phyloP scores from a whole-genome alignment of 2,797 vertebrate genomes.

The Pangasius macronema region DNA sequence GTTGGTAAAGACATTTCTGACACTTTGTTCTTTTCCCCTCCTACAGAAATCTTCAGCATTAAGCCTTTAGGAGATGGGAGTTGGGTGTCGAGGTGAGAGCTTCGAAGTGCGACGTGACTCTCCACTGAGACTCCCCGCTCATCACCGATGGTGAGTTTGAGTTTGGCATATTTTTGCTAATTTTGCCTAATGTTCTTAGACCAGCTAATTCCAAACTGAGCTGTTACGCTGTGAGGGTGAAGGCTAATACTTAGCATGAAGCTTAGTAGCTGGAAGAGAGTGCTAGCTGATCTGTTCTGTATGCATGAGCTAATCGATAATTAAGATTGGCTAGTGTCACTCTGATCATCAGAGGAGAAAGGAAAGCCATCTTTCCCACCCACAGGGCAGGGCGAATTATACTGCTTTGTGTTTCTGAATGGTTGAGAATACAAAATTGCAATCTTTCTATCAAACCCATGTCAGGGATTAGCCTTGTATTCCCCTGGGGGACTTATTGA shows the following conservation, averaged over 20 bases:
- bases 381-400: background rate
- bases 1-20: background rate
- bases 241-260: background rate
- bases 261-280: background rate
- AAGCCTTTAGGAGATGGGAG: constrained; percentile 53
- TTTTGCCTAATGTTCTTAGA: background rate
- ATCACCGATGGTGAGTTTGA: constrained; percentile 56
- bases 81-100: constrained; percentile 31
- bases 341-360: background rate
- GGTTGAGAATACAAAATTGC: background rate
- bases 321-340: background rate
- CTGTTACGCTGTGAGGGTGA: background rate
- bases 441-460: background rate
- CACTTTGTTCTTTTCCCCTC: background rate
- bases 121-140: constrained; percentile 47
- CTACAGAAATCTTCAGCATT: constrained; percentile 22
- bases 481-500: background rate
- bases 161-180: background rate
- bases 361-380: background rate
- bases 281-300: background rate
- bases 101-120: constrained; percentile 21
- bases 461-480: background rate
- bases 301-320: background rate
- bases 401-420: background rate
- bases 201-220: background rate